Base-by-base conservation (phyloP, 2,888 invertebrate genomes). In the Diplolepis rosae region DNA sequence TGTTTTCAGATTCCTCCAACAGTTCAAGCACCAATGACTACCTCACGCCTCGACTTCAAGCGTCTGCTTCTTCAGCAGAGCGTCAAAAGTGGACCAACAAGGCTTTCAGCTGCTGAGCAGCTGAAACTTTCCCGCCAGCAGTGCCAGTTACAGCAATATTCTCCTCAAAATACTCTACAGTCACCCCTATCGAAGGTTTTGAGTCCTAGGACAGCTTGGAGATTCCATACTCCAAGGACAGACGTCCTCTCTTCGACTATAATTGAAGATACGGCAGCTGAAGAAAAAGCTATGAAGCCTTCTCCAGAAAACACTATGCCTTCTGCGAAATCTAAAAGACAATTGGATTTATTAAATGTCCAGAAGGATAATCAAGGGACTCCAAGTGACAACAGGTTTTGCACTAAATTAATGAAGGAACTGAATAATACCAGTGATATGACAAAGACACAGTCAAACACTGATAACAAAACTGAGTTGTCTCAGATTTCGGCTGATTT, bases 181-280 rank as follows among this genome's bases (percentile, higher is more conserved):
- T 84, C 79, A 6, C 84, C 81, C 30, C 70, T 87, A 18, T 79
- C 91, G 0, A 95, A 95, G 84, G 89, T 94, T 65, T 89, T 93
- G 45, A 93, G 93, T 68, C 94, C 94, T 0, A 91, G 93, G 75
- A 93, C 94, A 0, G 92, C 92, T 73, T 94, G 94, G 94, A 90
- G 94, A 76, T 94, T 94, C 82, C 91, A 93, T 42, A 93, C 93
- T 78, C 94, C 94, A 1, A 90, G 95, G 81, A 95, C 94, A 24
- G 95, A 96, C 83, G 95, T 96, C 67, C 92, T 96, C 84, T 95
- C 96, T 50, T 94, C 95, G 54, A 95, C 96, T 70, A 96, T 96
- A 87, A 93, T 93, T 48, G 96, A 96, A 90, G 96, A 94, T 79
- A 93, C 94, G 83, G 95, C 95, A 84, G 94, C 93, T 83, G 95